Conservation (phyloP, 1,140 invertebrate species). For the Pomacea maculata region DNA sequence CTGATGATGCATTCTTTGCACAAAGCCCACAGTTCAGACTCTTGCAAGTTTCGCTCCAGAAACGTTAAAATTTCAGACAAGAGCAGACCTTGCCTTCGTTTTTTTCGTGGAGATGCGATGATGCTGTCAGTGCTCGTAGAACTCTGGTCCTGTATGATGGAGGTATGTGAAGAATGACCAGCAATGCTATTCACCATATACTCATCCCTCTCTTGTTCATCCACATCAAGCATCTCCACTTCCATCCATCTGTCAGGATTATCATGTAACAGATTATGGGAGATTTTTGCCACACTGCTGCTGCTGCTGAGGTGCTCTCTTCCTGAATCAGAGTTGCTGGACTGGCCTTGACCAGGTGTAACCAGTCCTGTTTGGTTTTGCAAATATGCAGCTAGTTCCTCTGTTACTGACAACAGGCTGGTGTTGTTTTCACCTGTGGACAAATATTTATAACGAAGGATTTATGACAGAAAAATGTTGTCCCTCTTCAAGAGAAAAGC, state of each 20-base stretch:
- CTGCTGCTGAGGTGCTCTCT: background rate
- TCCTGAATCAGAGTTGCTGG: slow-evolving; percentile 10
- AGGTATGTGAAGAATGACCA: background rate
- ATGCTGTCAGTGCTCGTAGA: slow-evolving; percentile 3
- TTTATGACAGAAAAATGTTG: no score
- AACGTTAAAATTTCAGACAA: slow-evolving; percentile 43
- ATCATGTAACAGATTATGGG: no score
- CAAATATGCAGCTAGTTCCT: slow-evolving; percentile 23
- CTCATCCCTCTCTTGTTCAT: no score
- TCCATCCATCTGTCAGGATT: no score
- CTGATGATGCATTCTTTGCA: slow-evolving; percentile 51
- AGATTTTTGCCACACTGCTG: background rate
- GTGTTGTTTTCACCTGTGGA: background rate
- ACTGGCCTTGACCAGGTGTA: slow-evolving; percentile 5
- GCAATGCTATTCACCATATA: no score
- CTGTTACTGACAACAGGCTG: slow-evolving; percentile 16
- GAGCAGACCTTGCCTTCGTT: slow-evolving; percentile 40
- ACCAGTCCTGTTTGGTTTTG: slow-evolving; percentile 25
- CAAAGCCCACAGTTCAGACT: slow-evolving; percentile 56
- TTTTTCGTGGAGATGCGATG: background rate
- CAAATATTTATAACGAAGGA: background rate
- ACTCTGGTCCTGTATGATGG: background rate
- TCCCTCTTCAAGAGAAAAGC: no score
- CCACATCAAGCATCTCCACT: no score
- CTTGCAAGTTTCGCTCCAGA: slow-evolving; percentile 41